Evolutionary conservation across 2,113 vertebrate species (phyloP), one percentile per base, ranked within the genome.

Genomic region (Brachypteracias leptosomus): DNA sequence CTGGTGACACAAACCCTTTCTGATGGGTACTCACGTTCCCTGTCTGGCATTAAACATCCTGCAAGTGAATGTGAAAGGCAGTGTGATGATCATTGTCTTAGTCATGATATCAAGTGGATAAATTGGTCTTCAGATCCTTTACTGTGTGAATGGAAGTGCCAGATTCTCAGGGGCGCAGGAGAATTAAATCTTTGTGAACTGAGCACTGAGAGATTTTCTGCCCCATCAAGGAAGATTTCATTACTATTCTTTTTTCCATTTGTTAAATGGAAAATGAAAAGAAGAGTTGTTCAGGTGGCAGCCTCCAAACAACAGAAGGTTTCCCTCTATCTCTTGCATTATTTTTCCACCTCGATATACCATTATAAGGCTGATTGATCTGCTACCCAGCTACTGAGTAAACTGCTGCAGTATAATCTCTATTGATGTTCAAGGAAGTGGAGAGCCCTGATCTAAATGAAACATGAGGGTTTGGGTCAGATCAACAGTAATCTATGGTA

Each of bases 21-120:
- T 59, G n/a, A 33, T 4, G 22, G 10, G 6, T 11, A 35, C 12
- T 68, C 8, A 16, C 1, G 0, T 40, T 71, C 36, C 24, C 11
- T 35, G 20, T 16, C 16, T 61, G 58, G 16, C 16, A n/a, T 8
- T 35, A 76, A 87, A 11, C 1, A 57, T 25, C 31, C 24, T 40
- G 14, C 20, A 28, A 16, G 12, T 7, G 12, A 70, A 58, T 14
- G 7, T 29, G 33, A 59, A 72, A 57, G 4, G 7, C 46, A 24
- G 2, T 31, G 16, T 35, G 22, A 74, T 67, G 24, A 20, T 44
- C 24, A 24, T 6, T 33, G 35, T 33, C 22, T 54, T 36, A 61
- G 36, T 75, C 21, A 10, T 28, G 40, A 16, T 7, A 68, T 20
- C 13, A 73, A 54, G 11, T 4, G 31, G 33, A 44, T 3, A 49